phyloP scores from a whole-genome alignment of 2,113 vertebrate genomes.

The Heloderma charlesbogerti region DNA sequence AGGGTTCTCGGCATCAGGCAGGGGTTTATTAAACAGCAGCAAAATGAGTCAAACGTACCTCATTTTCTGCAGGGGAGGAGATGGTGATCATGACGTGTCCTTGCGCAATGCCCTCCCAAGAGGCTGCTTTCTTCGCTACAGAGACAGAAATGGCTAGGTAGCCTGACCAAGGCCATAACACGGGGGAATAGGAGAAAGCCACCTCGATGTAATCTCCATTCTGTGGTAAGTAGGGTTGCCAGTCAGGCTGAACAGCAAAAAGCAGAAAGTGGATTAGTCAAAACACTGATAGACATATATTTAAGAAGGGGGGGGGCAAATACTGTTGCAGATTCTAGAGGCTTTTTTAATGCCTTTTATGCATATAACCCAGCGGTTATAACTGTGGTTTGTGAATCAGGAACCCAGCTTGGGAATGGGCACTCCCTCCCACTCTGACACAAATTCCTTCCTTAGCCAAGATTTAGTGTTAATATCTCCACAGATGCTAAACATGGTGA shows the following conservation, averaged over 20 bases:
- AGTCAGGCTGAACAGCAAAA: slow-evolving; percentile 87
- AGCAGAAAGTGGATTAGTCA: background rate
- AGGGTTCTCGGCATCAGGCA: background rate
- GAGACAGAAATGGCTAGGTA: slow-evolving; percentile 98
- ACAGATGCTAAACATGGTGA: background rate
- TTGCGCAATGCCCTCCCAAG: slow-evolving; percentile 96
- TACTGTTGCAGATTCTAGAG: background rate
- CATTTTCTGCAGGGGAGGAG: slow-evolving; percentile 90
- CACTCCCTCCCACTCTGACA: background rate
- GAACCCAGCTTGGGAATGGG: background rate
- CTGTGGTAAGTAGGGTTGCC: slow-evolving; percentile 98
- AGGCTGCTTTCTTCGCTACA: slow-evolving; percentile 95
- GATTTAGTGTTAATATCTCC: background rate
- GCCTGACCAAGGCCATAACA: slow-evolving; percentile 97
- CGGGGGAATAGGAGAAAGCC: slow-evolving; percentile 92
- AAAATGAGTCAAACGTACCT: slow-evolving; percentile 77
- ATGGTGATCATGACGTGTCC: slow-evolving; percentile 96
- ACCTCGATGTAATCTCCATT: slow-evolving; percentile 97
- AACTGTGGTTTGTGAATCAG: background rate
- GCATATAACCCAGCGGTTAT: background rate
- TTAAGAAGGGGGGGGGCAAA: background rate
- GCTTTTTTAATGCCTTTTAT: background rate
- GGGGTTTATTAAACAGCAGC: background rate
- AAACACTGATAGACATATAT: background rate
- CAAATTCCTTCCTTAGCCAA: background rate